Base-by-base conservation (phyloP, 2,888 invertebrate species). In the Acrobeloides nanus region DNA sequence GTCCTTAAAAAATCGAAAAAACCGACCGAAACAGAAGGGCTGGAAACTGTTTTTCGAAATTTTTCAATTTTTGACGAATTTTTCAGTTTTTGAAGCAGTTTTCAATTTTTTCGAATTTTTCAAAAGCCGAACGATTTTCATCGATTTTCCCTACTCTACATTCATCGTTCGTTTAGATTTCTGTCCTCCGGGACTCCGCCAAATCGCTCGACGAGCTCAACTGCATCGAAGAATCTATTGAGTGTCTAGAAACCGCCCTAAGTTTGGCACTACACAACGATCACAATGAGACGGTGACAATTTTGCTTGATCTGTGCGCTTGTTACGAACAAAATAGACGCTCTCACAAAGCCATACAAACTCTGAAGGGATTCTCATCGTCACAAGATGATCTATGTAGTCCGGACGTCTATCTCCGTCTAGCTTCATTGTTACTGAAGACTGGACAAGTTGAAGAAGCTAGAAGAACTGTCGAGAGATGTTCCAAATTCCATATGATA, bases 121-220 rank as follows among this genome's bases (percentile, higher is more conserved):
- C n/a, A n/a, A n/a, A n/a, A n/a, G n/a, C n/a, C n/a, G n/a, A n/a
- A n/a, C n/a, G n/a, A n/a, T n/a, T n/a, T n/a, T n/a, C n/a, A n/a
- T n/a, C n/a, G n/a, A n/a, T n/a, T n/a, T n/a, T n/a, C n/a, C n/a
- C n/a, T n/a, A n/a, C n/a, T n/a, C n/a, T n/a, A n/a, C n/a, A n/a
- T n/a, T n/a, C n/a, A n/a, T n/a, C n/a, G n/a, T n/a, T n/a, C n/a
- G n/a, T 47, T 47, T 6, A 47, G 48, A 47, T 47, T 25, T 27
- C 24, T 26, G 48, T 47, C 15, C 25, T 47, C n/a, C 48, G 48
- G 15, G 48, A 47, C 17, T 47, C 48, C 29, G 46, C 48, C 21
- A 17, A 12, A 20, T 33, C 29, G 21, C 24, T 47, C 25, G 29
- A 47, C 26, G 26, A 46, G 8, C 29, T 51, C 15, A 43, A 43